Base-by-base conservation (phyloP, 2,113 vertebrate genomes). In the Barbus barbus region DNA sequence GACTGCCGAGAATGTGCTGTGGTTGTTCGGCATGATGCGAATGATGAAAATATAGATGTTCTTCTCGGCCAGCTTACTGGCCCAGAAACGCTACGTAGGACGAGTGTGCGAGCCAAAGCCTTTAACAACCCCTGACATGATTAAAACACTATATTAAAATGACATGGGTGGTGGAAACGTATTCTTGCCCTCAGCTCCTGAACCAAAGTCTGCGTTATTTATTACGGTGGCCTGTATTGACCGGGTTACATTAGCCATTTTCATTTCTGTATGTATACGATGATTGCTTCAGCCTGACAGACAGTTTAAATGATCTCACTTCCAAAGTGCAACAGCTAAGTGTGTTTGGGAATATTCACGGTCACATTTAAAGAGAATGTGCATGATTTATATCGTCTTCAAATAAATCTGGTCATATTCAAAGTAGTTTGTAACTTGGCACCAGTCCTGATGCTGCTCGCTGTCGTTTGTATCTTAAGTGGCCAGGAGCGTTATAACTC, bases 81-180 rank as follows among this genome's bases (percentile, higher is more conserved):
- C 22, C 36, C 78, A 65, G 84, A 79, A 73, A 79, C 36, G 28
- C 86, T 88, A 91, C 82, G 88, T 87, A 87, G 78, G 84, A 85
- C 58, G 87, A 86, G 82, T 74, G 86, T 87, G 88, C 83, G 82
- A 86, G 81, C 78, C 60, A 88, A 86, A 90, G 87, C 85, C 88
- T 89, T 90, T 89, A 87, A 89, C 82, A 88, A 76, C 88, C 83
- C 28, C 85, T 84, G 82, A 85, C 78, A 87, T 91, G 90, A 92
- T 92, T 92, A 91, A 92, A 91, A 88, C 90, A 79, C 83, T 88
- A 90, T 88, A 93, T 92, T 92, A 91, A 90, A 90, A 92, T 88
- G 89, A 89, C 88, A 81, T 46, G 46, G 72, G 85, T 76, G n/a
- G 71, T 87, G 67, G 79, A 85, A 90, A 90, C 88, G 84, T 89